A percentile compares a stretch with the other conserved stretches of the same genome.
These are phyloP conservation scores for Caenorhabditis brenneri DNA, from an alignment of 1,140 invertebrate genomes.

Conservation along the genomic window DNA sequence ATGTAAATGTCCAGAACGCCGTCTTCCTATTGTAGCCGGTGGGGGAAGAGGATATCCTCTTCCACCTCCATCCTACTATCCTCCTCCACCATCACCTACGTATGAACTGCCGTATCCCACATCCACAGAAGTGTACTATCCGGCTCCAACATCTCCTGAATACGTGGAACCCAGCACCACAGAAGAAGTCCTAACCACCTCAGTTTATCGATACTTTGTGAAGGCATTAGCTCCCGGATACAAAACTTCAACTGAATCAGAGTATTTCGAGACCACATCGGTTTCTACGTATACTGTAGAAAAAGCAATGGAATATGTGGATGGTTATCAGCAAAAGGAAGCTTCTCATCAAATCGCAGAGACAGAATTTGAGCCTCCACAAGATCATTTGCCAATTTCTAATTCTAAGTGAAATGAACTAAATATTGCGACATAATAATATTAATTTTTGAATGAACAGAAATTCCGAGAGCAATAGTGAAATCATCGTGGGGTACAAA, in stretches of 20 bases:
- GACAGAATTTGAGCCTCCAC: neutral
- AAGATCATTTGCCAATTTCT: neutral
- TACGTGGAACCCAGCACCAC: neutral
- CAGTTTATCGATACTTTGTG: neutral
- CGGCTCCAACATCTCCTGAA: neutral
- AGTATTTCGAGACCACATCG: neutral
- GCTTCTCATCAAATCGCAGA: neutral
- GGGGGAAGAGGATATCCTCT: neutral
- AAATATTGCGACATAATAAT: no score
- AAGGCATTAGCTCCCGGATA: neutral
- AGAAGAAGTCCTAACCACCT: neutral
- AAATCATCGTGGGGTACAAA: neutral
- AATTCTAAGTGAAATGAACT: neutral
- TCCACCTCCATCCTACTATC: neutral
- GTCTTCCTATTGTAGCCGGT: neutral
- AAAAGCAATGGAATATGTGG: neutral
- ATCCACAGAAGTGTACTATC: neutral
- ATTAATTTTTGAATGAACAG: no score
- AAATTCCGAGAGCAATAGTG: neutral
- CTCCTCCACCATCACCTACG: neutral
- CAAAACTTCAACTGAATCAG: neutral
- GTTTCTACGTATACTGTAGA: neutral
- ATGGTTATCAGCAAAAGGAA: neutral
- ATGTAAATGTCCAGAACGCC: slow-evolving; percentile 11
- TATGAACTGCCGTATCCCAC: neutral